A percentile compares a stretch with the other conserved stretches of the same genome.
Evolutionary conservation across 2,888 invertebrate genomes (phyloP).

Genomic region (Seira sanloemensis): DNA sequence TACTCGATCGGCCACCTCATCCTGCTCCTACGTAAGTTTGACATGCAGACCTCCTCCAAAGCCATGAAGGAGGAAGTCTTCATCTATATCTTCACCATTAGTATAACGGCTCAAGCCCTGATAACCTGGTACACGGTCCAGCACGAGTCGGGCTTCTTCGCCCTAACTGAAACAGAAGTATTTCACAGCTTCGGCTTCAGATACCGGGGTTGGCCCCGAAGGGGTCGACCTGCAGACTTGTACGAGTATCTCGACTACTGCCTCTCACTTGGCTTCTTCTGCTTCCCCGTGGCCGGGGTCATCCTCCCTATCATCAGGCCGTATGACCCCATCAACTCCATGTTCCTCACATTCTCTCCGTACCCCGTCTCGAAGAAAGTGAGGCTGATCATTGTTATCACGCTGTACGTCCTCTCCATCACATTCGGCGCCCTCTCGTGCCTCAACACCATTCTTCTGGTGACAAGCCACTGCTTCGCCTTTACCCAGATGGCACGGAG

Average conservation of each 20-base stretch:
- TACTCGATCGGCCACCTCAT: neutral
- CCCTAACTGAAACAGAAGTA: neutral
- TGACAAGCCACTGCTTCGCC: neutral
- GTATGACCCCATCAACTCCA: neutral
- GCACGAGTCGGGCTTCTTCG: neutral
- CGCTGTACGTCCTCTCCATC: neutral
- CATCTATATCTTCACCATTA: neutral
- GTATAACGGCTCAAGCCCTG: neutral
- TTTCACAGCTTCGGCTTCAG: neutral
- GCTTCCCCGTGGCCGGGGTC: neutral
- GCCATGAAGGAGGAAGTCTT: neutral
- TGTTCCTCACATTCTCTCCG: neutral
- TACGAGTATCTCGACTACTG: neutral
- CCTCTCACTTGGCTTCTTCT: neutral
- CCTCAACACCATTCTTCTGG: neutral
- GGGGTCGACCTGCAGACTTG: neutral
- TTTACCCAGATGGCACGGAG: neutral
- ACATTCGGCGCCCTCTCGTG: neutral
- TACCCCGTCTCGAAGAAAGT: neutral
- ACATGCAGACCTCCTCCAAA: neutral
- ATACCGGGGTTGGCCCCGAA: neutral
- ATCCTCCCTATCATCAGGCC: neutral
- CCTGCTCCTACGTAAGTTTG: neutral
- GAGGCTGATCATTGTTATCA: neutral
- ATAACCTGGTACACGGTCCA: slow-evolving; percentile 7